phyloP scores from a whole-genome alignment of 2,888 invertebrate species.

The Caradrina clavipalpis region DNA sequence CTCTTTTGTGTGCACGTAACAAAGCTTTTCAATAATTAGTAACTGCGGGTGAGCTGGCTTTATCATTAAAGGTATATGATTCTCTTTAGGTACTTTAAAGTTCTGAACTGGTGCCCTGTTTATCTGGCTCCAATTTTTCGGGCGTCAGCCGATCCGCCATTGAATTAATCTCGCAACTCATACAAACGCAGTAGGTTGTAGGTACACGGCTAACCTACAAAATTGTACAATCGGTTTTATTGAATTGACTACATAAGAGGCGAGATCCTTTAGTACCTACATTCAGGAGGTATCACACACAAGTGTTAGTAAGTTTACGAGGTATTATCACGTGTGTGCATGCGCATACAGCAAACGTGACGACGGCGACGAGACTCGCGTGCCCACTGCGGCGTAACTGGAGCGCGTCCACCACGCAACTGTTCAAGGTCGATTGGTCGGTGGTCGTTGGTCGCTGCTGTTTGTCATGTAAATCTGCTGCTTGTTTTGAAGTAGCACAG shows the following conservation, averaged over 20 bases:
- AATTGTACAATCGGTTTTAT: constrained; percentile 2
- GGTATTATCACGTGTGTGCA: constrained; percentile 70
- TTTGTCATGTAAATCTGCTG: constrained; percentile 8
- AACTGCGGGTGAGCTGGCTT: background rate
- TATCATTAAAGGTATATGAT: background rate
- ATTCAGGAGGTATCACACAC: constrained; percentile 4
- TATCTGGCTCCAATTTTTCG: background rate
- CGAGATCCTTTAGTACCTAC: constrained; percentile 1
- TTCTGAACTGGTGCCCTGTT: background rate
- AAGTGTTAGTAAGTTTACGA: constrained; percentile 35
- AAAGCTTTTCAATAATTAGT: background rate
- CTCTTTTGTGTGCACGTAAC: background rate
- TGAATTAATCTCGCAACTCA: background rate
- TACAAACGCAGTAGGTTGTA: background rate
- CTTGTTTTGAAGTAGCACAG: background rate
- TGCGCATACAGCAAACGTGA: constrained; percentile 71
- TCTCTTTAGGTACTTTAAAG: background rate
- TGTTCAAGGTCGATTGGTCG: constrained; percentile 72
- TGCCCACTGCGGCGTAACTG: constrained; percentile 68
- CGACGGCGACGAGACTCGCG: constrained; percentile 68
- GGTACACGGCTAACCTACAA: background rate
- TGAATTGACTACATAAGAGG: constrained; percentile 6
- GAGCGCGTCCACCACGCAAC: constrained; percentile 75
- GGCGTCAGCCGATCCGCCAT: background rate
- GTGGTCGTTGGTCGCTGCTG: constrained; percentile 3